These are phyloP conservation scores for Silurus glanis DNA, from an alignment of 2,113 vertebrate genomes.

Conservation along the genomic window DNA sequence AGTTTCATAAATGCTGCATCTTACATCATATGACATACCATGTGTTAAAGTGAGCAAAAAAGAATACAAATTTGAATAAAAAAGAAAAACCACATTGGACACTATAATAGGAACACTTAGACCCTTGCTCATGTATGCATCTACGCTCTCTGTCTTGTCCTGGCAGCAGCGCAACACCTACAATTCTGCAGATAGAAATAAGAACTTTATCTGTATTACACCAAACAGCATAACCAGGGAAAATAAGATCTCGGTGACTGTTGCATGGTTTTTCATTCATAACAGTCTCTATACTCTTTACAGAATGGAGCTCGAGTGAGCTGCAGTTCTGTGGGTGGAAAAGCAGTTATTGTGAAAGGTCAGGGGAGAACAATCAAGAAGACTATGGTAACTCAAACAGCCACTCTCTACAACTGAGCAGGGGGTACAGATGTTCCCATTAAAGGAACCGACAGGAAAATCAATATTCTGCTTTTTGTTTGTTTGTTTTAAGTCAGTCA, in stretches of 20 bases:
- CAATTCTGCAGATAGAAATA: neutral
- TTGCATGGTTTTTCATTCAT: neutral
- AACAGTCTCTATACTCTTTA: neutral
- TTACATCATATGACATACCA: constrained; percentile 21
- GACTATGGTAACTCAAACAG: neutral
- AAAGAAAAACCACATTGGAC: neutral
- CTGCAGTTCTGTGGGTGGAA: neutral
- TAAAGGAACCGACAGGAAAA: neutral
- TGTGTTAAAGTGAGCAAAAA: constrained; percentile 27
- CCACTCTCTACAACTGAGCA: neutral
- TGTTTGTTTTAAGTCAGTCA: neutral
- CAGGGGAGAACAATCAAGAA: neutral
- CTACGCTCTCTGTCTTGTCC: neutral
- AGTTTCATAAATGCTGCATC: constrained; percentile 20
- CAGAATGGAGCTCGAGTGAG: neutral
- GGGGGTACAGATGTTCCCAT: neutral
- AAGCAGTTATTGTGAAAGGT: neutral
- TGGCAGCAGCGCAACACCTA: neutral
- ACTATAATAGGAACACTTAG: neutral
- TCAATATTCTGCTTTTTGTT: neutral
- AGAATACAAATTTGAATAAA: neutral
- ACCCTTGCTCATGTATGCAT: neutral
- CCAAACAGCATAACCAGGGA: neutral
- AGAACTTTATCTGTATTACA: neutral
- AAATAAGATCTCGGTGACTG: neutral